A percentile compares a stretch with the other conserved stretches of the same genome.
These are phyloP conservation scores for Perognathus longimembris DNA, from an alignment of 2,113 vertebrate species.

Conservation along the genomic window DNA sequence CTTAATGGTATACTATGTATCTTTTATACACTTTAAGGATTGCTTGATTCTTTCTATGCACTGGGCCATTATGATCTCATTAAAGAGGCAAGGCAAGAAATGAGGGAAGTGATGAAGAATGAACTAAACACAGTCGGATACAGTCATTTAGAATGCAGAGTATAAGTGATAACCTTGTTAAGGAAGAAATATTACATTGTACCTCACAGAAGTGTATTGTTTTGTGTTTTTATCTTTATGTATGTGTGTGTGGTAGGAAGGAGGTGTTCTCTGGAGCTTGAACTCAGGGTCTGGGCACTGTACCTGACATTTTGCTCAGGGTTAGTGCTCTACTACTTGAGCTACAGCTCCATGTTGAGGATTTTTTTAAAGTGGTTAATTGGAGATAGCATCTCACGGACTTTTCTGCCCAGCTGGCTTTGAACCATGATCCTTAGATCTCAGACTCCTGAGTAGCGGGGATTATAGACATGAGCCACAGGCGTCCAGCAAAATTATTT, in stretches of 20 bases:
- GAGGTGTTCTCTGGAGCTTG: too few relatives aligned
- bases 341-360: too few relatives aligned
- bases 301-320: too few relatives aligned
- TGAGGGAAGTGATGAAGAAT: background rate
- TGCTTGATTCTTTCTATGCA: background rate
- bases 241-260: too few relatives aligned
- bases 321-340: too few relatives aligned
- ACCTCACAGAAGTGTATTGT: background rate
- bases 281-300: too few relatives aligned
- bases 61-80: background rate
- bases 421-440: too few relatives aligned
- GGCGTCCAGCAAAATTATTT: background rate
- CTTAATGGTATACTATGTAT: background rate
- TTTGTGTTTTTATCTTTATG: background rate
- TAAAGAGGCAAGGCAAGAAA: background rate
- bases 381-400: too few relatives aligned
- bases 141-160: background rate
- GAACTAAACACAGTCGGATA: background rate
- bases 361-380: too few relatives aligned
- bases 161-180: background rate
- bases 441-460: too few relatives aligned
- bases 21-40: background rate
- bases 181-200: background rate
- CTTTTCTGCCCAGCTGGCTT: too few relatives aligned
- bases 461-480: too few relatives aligned